These are phyloP conservation scores for Drosophila prosaltans DNA, from an alignment of 1,140 invertebrate genomes.

Conservation along the genomic window DNA sequence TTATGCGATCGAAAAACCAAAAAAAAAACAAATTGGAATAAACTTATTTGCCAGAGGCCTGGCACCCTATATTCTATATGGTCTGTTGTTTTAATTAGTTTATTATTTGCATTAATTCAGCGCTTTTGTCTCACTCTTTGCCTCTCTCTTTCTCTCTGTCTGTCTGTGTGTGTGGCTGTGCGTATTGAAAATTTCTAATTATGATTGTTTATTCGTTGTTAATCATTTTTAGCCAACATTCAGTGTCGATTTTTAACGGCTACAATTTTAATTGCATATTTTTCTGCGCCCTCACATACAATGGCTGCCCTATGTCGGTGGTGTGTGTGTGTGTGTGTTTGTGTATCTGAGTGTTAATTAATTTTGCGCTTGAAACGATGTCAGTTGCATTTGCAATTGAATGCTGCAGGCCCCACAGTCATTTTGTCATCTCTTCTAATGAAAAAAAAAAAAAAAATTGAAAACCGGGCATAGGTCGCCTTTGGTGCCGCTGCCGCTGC, in stretches of 20 bases:
- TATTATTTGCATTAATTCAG: slow-evolving; percentile 57
- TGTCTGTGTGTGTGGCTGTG: slow-evolving; percentile 21
- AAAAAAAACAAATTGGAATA: background rate
- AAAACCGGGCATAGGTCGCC: slow-evolving; percentile 1
- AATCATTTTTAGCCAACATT: slow-evolving; percentile 56
- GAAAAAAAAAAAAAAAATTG: background rate
- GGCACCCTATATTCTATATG: slow-evolving; percentile 39
- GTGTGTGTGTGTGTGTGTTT: slow-evolving; percentile 26
- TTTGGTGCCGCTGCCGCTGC: background rate
- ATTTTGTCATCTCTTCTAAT: background rate
- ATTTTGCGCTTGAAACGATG: slow-evolving; percentile 73
- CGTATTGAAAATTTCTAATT: slow-evolving; percentile 51
- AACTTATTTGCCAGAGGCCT: background rate
- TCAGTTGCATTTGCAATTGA: slow-evolving; percentile 72
- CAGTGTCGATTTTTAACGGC: slow-evolving; percentile 50
- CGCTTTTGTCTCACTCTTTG: background rate
- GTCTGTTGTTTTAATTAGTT: slow-evolving; percentile 79
- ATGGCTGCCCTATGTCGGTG: background rate
- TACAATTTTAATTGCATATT: slow-evolving; percentile 73
- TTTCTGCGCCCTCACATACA: slow-evolving; percentile 47
- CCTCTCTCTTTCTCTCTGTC: background rate
- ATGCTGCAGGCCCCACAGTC: slow-evolving; percentile 33
- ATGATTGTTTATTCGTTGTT: slow-evolving; percentile 74
- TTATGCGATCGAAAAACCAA: slow-evolving; percentile 17
- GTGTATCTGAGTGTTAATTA: slow-evolving; percentile 71